These are phyloP conservation scores for Xestia rhomboidea DNA, from an alignment of 2,888 invertebrate genomes.

Conservation along the genomic window DNA sequence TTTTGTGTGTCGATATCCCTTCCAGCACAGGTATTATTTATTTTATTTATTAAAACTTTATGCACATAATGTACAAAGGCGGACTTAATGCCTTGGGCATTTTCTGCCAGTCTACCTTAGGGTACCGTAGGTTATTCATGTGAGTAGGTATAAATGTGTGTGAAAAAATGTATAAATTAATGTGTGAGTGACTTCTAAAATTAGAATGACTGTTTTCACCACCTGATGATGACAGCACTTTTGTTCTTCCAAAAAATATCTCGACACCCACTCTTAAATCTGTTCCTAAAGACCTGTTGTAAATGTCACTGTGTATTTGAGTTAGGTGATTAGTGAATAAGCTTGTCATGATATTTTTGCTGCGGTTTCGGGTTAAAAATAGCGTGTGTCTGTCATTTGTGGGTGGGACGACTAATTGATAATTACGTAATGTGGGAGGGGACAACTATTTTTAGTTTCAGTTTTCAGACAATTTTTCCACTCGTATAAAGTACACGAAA, in stretches of 20 bases:
- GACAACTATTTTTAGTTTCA: not conserved
- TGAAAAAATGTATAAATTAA: not conserved
- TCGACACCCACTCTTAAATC: conserved; percentile 16
- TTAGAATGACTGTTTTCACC: not conserved
- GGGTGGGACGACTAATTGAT: conserved; percentile 23
- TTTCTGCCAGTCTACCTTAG: too few relatives aligned
- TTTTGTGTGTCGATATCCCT: not conserved
- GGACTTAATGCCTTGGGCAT: too few relatives aligned
- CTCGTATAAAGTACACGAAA: not conserved
- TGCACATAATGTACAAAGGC: too few relatives aligned
- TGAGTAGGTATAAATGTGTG: too few relatives aligned
- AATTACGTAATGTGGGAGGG: not conserved
- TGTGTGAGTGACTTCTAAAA: not conserved
- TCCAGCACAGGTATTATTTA: too few relatives aligned
- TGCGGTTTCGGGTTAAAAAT: conserved; percentile 23
- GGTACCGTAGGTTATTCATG: too few relatives aligned
- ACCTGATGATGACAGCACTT: not conserved
- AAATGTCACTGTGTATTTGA: conserved; percentile 19
- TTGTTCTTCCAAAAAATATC: conserved; percentile 20
- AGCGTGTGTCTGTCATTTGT: not conserved
- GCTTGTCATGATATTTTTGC: conserved; percentile 2
- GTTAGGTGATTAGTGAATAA: not conserved
- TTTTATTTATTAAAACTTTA: too few relatives aligned
- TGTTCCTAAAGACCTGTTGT: not conserved
- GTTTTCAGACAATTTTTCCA: not conserved